Base-by-base conservation (phyloP, 2,113 vertebrate species). In the Ascaphus truei region DNA sequence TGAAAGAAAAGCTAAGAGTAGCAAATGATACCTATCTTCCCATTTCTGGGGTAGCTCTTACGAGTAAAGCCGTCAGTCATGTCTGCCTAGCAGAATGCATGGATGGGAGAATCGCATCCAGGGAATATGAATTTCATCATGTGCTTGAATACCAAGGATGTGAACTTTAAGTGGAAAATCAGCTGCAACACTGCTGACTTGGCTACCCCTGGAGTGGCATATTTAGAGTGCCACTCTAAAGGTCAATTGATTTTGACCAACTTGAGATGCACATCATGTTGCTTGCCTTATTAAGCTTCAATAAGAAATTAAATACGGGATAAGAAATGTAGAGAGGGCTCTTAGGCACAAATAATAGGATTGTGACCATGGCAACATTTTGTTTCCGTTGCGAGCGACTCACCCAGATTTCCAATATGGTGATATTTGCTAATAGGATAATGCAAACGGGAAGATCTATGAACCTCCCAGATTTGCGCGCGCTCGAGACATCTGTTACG, bases 341-440 rank as follows among this genome's bases (percentile, higher is more conserved):
- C 57, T 71, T 10, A 25, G 26, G 33, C 29, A 41, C 33, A 36
- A 51, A 60, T 41, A 34, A 71, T 61, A 68, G 71, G 71, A 51
- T 76, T 77, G 77, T 84, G 83, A 72, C 64, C 81, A 83, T 76
- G 80, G 78, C 37, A 77, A 83, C 79, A 69, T 71, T 75, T 76
- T 2, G 3, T 79, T 86, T 75, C 81, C 0, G 3, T 67, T 72
- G 6, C 7, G 63, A 0, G 10, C 45, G 71, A 74, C 16, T 27
- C 75, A 79, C 80, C 75, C 65, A 79, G 77, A 80, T 84, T 80
- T 86, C 77, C 71, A 81, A 82, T 33, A 72, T 79, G 79, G 80
- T 85, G 80, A 76, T 85, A 77, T 86, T 92, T 88, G 78, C 83
- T 81, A 81, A 82, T 71, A 80, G 82, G 85, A 86, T 84, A 83